Percentiles rank a stretch among this genome's conserved stretches.
Evolutionary conservation across 1,140 invertebrate species (phyloP).

Genomic region (Drosophila santomea): DNA sequence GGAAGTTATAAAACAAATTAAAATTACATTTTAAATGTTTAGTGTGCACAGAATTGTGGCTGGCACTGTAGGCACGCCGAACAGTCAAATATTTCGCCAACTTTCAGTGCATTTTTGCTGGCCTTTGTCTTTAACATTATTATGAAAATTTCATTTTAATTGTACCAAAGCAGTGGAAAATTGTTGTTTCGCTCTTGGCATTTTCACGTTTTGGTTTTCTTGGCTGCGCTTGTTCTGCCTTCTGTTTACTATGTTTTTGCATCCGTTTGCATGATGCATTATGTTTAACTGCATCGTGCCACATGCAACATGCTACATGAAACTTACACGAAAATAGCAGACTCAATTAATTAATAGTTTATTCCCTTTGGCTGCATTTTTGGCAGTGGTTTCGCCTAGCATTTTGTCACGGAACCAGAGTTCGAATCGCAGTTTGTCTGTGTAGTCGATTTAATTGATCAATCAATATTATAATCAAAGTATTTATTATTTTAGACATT

Average conservation of each 20-base stretch:
- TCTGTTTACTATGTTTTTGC: slow-evolving; percentile 37
- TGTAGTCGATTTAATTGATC: not conserved
- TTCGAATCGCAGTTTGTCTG: slow-evolving; percentile 3
- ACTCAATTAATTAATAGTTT: slow-evolving; percentile 42
- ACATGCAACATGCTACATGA: slow-evolving; percentile 28
- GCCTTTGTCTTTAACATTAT: slow-evolving; percentile 54
- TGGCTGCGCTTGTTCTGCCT: slow-evolving; percentile 14
- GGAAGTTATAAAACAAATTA: slow-evolving; percentile 78
- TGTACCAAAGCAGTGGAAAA: slow-evolving; percentile 48
- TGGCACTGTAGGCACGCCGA: slow-evolving; percentile 19
- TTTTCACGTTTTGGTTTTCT: slow-evolving; percentile 24
- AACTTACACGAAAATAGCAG: slow-evolving; percentile 53
- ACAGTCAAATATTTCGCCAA: slow-evolving; percentile 3
- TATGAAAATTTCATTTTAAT: slow-evolving; percentile 82
- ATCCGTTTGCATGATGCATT: slow-evolving; percentile 56
- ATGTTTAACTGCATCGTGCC: slow-evolving; percentile 46
- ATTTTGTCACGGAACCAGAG: slow-evolving; percentile 20
- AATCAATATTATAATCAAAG: too few species aligned
- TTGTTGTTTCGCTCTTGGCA: slow-evolving; percentile 20
- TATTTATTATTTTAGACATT: too few species aligned
- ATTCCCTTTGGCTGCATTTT: slow-evolving; percentile 7
- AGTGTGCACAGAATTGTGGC: slow-evolving; percentile 44
- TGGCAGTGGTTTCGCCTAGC: slow-evolving; percentile 20
- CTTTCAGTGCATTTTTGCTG: slow-evolving; percentile 1
- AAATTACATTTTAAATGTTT: slow-evolving; percentile 76